Base-by-base conservation (phyloP, 1,140 invertebrate genomes). In the Atta texana region DNA sequence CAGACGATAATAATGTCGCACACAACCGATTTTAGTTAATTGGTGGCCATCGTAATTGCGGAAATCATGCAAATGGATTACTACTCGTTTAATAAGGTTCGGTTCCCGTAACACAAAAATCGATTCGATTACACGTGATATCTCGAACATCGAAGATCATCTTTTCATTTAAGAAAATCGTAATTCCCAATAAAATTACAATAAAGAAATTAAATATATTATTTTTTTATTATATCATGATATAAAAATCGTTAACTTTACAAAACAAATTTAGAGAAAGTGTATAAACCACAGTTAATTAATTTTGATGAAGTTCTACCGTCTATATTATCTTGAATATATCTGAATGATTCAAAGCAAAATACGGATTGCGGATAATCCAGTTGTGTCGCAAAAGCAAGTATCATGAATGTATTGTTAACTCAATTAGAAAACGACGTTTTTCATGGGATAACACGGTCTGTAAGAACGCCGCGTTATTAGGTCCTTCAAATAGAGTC, bases 11-110 rank as follows among this genome's bases (percentile, higher is more conserved):
- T 63, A 76, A 76, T 64, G 39, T 66, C 18, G 74, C 76, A 80
- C 53, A 66, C 34, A 61, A 39, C 57, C 71, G 74, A 85, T 86
- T 92, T 90, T 88, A 86, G 78, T 77, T 91, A 91, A 91, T 90
- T 91, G 77, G 78, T 24, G 87, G 66, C 61, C 51, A 81, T 90
- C 71, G 51, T 75, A 86, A 90, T 90, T 91, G 66, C 57, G 61
- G 61, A 77, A 78, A 91, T 90, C 75, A 84, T 91, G 77, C 77
- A 88, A 91, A 90, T 90, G 61, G 72, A 84, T 90, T 88, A 55
- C 53, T 59, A 16, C 21, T 16, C 24, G 18, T 82, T 72, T 82
- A 18, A 72, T 49, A 59, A 82, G 28, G 14, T 16, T 57, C 16
- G 31, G 34, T 39, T 57, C 39, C 6, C n/a, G 34, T 72, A 59